These are phyloP conservation scores for Laticauda laticaudata DNA, from an alignment of 2,113 vertebrate species.

Conservation along the genomic window DNA sequence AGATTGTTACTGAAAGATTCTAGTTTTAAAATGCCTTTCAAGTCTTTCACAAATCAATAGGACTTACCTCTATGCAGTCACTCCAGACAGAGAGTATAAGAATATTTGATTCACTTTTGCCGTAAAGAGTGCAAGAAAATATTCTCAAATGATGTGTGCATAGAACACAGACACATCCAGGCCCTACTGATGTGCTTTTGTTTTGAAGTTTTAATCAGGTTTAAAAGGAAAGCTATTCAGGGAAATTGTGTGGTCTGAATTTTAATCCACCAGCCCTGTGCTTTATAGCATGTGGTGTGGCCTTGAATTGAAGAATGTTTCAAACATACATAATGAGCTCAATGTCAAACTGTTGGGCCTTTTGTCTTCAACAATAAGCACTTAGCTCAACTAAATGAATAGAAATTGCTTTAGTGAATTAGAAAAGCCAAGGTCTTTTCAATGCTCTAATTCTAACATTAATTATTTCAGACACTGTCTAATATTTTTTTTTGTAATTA, in stretches of 20 bases:
- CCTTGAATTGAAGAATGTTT: conserved; percentile 90
- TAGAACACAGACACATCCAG: conserved; percentile 41
- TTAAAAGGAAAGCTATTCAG: conserved; percentile 62
- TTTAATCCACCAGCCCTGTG: conserved; percentile 66
- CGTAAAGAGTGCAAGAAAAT: conserved; percentile 21
- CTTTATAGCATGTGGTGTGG: conserved; percentile 76
- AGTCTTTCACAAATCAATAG: conserved; percentile 6
- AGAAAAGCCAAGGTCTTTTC: conserved; percentile 79
- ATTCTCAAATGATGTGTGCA: conserved; percentile 39
- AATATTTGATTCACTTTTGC: conserved; percentile 19
- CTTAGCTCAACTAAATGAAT: conserved; percentile 90
- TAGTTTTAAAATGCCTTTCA: conserved; percentile 1
- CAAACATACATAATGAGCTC: conserved; percentile 90
- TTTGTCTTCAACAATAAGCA: conserved; percentile 90
- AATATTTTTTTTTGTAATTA: conserved; percentile 60
- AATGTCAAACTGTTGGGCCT: conserved; percentile 81
- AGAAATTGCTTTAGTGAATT: conserved; percentile 91
- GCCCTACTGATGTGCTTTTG: conserved; percentile 47
- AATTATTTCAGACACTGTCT: conserved; percentile 65
- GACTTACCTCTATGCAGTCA: neutral
- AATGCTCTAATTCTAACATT: conserved; percentile 55
- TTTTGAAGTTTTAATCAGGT: conserved; percentile 69
- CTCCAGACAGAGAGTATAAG: neutral
- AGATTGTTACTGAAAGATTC: neutral
- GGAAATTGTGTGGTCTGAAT: conserved; percentile 67